Evolutionary conservation across 2,888 invertebrate genomes (phyloP).

Genomic region (Drosophila bunnanda): DNA sequence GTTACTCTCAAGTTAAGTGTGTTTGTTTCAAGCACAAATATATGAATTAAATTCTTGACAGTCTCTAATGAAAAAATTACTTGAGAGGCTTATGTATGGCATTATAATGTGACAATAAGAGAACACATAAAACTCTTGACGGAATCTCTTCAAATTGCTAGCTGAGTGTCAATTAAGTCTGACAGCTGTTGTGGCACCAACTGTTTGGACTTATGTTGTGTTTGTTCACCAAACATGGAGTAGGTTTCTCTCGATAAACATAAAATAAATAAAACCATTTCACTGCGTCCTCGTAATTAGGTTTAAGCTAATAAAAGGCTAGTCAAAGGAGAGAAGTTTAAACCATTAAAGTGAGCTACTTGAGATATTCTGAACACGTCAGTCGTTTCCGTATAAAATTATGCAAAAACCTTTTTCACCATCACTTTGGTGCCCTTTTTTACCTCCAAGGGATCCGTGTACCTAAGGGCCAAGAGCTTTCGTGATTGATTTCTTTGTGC

Average conservation of each 20-base stretch:
- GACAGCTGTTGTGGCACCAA: constrained; percentile 30
- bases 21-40: constrained; percentile 5
- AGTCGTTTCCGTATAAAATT: constrained; percentile 2
- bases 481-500: constrained; percentile 23
- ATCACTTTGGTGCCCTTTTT: constrained; percentile 2
- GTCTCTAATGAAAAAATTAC: not conserved
- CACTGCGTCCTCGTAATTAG: not conserved
- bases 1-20: not conserved
- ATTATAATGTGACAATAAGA: constrained; percentile 20
- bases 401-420: constrained; percentile 14
- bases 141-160: constrained; percentile 7
- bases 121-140: constrained; percentile 1
- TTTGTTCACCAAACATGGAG: not conserved
- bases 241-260: not conserved
- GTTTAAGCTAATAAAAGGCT: constrained; percentile 2
- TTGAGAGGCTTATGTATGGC: not conserved
- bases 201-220: constrained; percentile 1
- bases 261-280: not conserved
- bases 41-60: not conserved
- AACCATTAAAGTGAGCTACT: not conserved
- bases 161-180: constrained; percentile 28
- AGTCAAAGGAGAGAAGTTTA: not conserved
- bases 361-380: constrained; percentile 20
- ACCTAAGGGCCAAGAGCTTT: not conserved
- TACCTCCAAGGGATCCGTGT: not conserved